Percentiles rank a stretch among this genome's conserved stretches.
Evolutionary conservation across 2,888 invertebrate species (phyloP).

Genomic region (Rhopalosiphum nymphaeae): DNA sequence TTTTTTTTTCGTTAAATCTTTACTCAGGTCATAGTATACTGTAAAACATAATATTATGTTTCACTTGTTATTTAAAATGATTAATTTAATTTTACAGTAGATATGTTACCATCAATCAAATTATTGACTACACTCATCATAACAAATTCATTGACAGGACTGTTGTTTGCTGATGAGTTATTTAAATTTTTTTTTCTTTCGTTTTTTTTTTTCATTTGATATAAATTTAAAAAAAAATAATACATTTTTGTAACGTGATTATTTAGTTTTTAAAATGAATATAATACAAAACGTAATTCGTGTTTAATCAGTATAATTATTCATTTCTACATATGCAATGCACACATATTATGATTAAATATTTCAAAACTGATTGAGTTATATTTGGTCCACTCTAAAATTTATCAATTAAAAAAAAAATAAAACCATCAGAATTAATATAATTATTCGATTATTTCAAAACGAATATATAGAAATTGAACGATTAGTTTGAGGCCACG

Average conservation of each 20-base stretch:
- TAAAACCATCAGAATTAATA: neutral
- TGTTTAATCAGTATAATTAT: neutral
- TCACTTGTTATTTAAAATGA: neutral
- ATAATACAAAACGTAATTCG: neutral
- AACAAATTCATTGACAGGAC: too few relatives aligned
- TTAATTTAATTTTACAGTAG: neutral
- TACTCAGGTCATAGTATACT: neutral
- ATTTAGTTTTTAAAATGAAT: neutral
- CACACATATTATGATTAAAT: neutral
- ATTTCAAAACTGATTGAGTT: neutral
- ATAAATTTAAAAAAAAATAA: neutral
- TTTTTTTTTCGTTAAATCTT: neutral
- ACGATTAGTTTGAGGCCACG: neutral
- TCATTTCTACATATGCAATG: neutral
- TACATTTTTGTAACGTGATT: neutral
- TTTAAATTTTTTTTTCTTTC: neutral
- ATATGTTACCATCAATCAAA: neutral
- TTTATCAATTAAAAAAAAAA: neutral
- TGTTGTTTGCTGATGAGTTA: neutral
- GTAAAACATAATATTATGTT: neutral
- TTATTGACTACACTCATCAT: neutral
- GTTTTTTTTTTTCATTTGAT: neutral
- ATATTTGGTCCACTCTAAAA: neutral
- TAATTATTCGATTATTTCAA: neutral
- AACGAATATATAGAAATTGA: neutral